Evolutionary conservation across 2,113 vertebrate genomes (phyloP).

Genomic region (Chlorodrepanis virens): DNA sequence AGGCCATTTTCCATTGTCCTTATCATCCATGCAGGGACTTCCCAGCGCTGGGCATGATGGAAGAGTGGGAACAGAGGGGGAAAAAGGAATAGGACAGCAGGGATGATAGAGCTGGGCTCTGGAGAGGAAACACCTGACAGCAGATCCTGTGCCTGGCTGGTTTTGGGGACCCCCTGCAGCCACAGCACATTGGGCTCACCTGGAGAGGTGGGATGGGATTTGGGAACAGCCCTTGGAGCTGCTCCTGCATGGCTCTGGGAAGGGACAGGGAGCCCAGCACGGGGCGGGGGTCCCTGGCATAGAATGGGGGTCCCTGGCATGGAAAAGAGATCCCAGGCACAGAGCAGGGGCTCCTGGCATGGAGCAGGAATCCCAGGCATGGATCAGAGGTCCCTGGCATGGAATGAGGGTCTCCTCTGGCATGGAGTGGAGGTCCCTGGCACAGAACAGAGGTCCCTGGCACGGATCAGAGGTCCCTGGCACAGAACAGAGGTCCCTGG

Average conservation of each 20-base stretch:
- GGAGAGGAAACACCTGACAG: neutral
- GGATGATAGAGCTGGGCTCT: neutral
- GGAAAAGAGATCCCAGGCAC: neutral
- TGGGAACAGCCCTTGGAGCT: neutral
- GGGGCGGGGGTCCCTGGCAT: neutral
- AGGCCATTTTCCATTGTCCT: neutral
- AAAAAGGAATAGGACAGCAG: neutral
- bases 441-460: accelerated
- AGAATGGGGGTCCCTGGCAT: neutral
- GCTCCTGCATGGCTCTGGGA: neutral
- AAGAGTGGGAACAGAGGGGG: accelerated
- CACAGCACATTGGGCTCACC: neutral
- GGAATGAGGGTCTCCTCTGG: neutral
- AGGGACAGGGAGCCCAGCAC: neutral
- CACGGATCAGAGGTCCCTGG: accelerated
- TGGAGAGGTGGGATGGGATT: neutral
- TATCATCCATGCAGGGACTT: too few relatives aligned
- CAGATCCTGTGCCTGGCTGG: neutral
- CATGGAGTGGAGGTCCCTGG: accelerated
- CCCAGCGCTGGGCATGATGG: too few relatives aligned
- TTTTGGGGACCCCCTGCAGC: neutral
- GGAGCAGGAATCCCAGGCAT: accelerated
- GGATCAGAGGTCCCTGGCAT: accelerated
- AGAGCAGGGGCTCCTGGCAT: accelerated
- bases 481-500: accelerated